Percentiles rank a stretch among this genome's conserved stretches.
These are phyloP conservation scores for Phymastichus coffea DNA, from an alignment of 1,140 invertebrate genomes.

Conservation along the genomic window DNA sequence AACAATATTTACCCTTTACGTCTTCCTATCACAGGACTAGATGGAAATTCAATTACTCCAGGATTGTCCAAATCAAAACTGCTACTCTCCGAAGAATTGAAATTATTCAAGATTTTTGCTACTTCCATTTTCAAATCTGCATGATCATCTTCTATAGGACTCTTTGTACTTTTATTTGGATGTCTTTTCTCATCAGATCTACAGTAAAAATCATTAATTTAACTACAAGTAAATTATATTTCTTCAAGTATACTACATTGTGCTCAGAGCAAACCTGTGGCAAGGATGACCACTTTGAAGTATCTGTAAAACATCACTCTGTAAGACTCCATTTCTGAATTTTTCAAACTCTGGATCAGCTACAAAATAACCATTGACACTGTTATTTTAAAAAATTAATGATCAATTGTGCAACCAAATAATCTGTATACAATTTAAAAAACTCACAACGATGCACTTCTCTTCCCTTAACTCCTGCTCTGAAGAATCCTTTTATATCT, in stretches of 20 bases:
- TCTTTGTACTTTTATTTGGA: background rate
- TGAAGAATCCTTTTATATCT: conserved; percentile 17
- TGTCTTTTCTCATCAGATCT: background rate
- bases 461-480: conserved; percentile 21
- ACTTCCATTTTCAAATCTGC: background rate
- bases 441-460: conserved; percentile 12
- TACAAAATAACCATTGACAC: conserved; percentile 17
- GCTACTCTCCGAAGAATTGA: conserved; percentile 16
- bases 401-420: too few species aligned
- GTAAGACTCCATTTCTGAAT: conserved; percentile 17
- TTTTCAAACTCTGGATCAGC: background rate
- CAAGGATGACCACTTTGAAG: conserved; percentile 3
- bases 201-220: background rate
- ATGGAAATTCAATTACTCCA: background rate
- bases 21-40: conserved; percentile 16
- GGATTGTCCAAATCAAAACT: conserved; percentile 1
- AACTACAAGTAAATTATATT: background rate
- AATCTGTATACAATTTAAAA: background rate
- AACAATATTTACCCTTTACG: conserved; percentile 7
- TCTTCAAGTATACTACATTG: background rate
- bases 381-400: conserved; percentile 4
- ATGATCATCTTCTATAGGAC: background rate
- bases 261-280: background rate
- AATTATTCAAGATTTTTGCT: background rate
- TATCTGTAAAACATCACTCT: conserved; percentile 10